Evolutionary conservation across 1,140 invertebrate genomes (phyloP), one percentile per base, ranked within the genome.

Genomic region (Orius laevigatus): DNA sequence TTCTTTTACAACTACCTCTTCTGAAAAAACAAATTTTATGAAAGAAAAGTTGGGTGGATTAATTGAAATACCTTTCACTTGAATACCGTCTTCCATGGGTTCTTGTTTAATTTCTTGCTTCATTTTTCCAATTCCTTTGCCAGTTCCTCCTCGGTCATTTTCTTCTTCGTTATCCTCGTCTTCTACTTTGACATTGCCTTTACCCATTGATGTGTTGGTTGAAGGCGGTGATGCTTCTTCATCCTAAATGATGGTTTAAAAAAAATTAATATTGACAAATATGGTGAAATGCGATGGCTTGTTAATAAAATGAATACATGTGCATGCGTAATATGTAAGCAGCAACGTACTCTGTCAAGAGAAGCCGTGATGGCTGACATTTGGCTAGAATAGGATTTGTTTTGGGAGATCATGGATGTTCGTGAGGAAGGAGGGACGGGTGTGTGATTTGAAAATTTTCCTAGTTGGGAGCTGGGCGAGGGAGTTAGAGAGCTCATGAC

Each of bases 331-430:
- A 25, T 25, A 25, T n/a, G 10, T 38, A 15, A 40, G 16, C 6
- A 42, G 16, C 14, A 31, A 50, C 35, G 35, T 52, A 56, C 57
- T 43, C 50, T 50, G 16, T 48, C 75, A 5, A 75, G 67, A 0
- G 74, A 69, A 1, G 78, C 78, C 50, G 74, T 76, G 32, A 81
- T 71, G 0, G 78, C 77, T 9, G 77, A 74, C 71, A 79, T 78
- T 59, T 79, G 79, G 12, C 74, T 79, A 35, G 73, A 80, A 61
- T 74, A 71, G 33, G 66, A 72, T 31, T 66, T 70, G 49, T 56
- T 64, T 4, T 33, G 18, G 2, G 35, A 41, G 11, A 49, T 45
- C 48, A 43, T 5, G 42, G 45, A 32, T 3, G 51, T 46, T 14
- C 48, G 43, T 15, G 41, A 40, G 6, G 47, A 34, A 15, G 6